A percentile compares a stretch with the other conserved stretches of the same genome.
These are phyloP conservation scores for Drosophila meridionalis DNA, from an alignment of 2,888 invertebrate species.

Conservation along the genomic window DNA sequence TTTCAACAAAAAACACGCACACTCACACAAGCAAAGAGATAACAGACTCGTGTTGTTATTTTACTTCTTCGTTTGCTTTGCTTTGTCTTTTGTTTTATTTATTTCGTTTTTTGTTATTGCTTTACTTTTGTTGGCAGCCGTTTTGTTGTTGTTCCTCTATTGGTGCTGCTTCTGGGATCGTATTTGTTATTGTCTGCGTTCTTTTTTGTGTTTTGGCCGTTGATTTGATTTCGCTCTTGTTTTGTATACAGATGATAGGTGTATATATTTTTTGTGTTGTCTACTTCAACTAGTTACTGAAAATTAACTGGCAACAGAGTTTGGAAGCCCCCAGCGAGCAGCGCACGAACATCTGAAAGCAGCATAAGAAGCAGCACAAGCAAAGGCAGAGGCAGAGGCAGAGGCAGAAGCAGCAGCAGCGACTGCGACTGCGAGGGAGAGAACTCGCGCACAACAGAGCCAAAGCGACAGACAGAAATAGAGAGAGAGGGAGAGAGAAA, in stretches of 20 bases:
- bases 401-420: conserved; percentile 11
- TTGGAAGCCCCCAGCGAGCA: conserved; percentile 60
- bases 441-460: conserved; percentile 32
- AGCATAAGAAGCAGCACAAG: conserved; percentile 59
- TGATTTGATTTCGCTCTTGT: conserved; percentile 42
- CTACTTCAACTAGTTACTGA: conserved; percentile 80
- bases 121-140: conserved; percentile 41
- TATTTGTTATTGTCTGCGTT: conserved; percentile 32
- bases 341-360: conserved; percentile 63
- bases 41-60: conserved; percentile 43
- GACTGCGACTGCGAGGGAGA: conserved; percentile 44
- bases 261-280: conserved; percentile 59
- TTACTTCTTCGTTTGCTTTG: conserved; percentile 24
- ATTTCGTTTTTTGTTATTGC: conserved; percentile 27
- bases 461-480: conserved; percentile 25
- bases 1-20: conserved; percentile 52
- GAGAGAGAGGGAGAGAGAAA: conserved; percentile 35
- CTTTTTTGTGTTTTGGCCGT: conserved; percentile 13
- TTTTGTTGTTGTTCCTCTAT: conserved; percentile 18
- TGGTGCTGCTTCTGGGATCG: conserved; percentile 27
- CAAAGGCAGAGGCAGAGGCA: conserved; percentile 2
- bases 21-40: conserved; percentile 19
- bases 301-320: conserved; percentile 77
- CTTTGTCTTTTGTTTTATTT: conserved; percentile 29
- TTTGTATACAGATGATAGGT: conserved; percentile 22